A percentile compares a stretch with the other conserved stretches of the same genome.
Evolutionary conservation across 2,113 vertebrate genomes (phyloP).

Genomic region (Daphoenositta chrysoptera): DNA sequence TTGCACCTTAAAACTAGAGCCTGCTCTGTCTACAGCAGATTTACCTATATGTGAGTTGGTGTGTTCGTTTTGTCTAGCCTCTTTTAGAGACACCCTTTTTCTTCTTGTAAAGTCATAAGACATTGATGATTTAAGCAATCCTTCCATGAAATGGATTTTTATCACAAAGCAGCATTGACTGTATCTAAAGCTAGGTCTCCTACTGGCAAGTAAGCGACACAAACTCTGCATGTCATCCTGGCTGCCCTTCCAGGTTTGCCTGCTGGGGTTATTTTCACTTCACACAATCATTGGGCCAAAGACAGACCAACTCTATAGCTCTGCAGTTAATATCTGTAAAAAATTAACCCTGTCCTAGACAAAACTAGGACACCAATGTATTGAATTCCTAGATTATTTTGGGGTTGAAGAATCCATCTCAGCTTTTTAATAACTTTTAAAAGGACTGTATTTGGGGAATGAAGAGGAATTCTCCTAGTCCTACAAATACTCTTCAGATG

Average conservation of each 20-base stretch:
- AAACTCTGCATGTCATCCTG: neutral
- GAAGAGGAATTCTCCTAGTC: neutral
- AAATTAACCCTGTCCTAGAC: neutral
- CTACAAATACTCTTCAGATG: neutral
- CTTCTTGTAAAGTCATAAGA: neutral
- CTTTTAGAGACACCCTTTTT: neutral
- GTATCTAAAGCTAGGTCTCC: neutral
- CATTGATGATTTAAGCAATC: neutral
- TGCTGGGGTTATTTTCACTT: neutral
- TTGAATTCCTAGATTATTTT: neutral
- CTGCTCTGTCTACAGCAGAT: neutral
- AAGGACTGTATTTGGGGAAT: neutral
- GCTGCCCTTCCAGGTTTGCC: neutral
- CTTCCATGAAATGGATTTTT: neutral
- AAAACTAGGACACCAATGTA: neutral
- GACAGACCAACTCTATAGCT: neutral
- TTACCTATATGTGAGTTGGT: neutral
- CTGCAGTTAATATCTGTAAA: neutral
- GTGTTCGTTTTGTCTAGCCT: neutral
- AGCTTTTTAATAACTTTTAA: neutral
- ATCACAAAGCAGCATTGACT: neutral
- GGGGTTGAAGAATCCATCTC: neutral
- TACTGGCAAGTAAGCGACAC: neutral
- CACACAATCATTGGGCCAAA: neutral
- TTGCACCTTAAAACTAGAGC: neutral